Conservation (phyloP, 2,113 vertebrate species). For the Petromus typicus region DNA sequence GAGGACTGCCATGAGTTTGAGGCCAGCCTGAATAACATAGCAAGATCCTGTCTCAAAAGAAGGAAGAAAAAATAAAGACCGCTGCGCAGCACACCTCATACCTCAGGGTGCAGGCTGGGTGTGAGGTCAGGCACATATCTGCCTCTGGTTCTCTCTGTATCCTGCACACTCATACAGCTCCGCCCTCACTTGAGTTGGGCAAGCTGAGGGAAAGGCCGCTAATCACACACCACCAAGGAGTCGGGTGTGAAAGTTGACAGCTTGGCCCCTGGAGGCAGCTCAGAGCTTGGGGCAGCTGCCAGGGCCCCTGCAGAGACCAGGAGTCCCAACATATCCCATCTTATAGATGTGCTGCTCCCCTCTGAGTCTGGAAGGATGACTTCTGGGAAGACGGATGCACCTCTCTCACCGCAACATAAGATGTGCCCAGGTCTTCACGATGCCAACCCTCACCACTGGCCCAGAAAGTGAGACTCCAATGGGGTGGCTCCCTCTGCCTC, state of each 20-base stretch:
- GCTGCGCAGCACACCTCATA: not conserved
- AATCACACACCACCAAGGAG: not conserved
- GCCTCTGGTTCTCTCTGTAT: not conserved
- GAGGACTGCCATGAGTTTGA: not conserved
- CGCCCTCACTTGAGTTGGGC: not conserved
- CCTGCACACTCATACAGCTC: not conserved
- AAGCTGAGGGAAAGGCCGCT: not conserved
- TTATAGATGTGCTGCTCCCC: not conserved
- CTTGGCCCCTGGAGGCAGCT: too few relatives aligned
- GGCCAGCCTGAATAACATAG: not conserved
- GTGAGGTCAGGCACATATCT: not conserved
- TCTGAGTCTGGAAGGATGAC: not conserved
- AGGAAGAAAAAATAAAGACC: not conserved
- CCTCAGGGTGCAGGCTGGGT: not conserved
- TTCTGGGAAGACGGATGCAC: not conserved
- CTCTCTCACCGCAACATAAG: too few relatives aligned
- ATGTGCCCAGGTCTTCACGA: not conserved
- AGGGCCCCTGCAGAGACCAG: not conserved
- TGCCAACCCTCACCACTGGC: not conserved
- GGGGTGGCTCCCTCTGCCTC: not conserved
- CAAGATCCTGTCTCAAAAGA: not conserved
- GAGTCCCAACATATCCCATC: not conserved
- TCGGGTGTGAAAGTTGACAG: rapidly evolving
- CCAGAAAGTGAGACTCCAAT: not conserved
- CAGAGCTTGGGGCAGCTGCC: not conserved